Evolutionary conservation across 1,140 invertebrate genomes (phyloP).

Genomic region (Bombus waltoni): DNA sequence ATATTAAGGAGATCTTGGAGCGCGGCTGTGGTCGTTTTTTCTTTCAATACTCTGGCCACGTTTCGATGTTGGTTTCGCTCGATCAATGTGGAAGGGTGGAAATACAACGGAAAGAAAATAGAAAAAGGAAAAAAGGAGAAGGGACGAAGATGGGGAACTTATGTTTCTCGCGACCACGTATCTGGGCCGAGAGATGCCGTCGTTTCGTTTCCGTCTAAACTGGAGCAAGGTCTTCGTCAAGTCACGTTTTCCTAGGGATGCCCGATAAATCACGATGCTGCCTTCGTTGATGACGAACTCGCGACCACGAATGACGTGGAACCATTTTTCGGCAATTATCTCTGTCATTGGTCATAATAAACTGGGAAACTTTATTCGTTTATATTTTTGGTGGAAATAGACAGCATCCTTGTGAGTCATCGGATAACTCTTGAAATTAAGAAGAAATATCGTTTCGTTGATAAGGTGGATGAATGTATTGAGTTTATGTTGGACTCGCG

Average conservation of each 20-base stretch:
- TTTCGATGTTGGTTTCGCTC: background rate
- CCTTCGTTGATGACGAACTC: slow-evolving; percentile 5
- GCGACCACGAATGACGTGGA: background rate
- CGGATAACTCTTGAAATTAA: background rate
- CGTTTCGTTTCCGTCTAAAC: slow-evolving; percentile 59
- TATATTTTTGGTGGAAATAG: background rate
- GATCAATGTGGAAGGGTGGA: slow-evolving; percentile 28
- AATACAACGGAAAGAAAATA: slow-evolving; percentile 37
- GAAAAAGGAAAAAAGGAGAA: slow-evolving; percentile 3
- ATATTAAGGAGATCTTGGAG: slow-evolving; percentile 3
- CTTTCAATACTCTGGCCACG: background rate
- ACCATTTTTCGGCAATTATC: slow-evolving; percentile 9
- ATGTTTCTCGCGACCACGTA: slow-evolving; percentile 43
- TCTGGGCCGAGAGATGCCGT: slow-evolving; percentile 60
- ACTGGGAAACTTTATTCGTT: background rate
- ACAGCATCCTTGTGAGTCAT: background rate
- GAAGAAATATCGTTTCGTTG: background rate
- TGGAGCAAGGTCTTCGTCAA: slow-evolving; percentile 64
- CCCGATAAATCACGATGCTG: slow-evolving; percentile 25
- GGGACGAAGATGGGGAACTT: slow-evolving; percentile 15
- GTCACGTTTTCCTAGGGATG: slow-evolving; percentile 58
- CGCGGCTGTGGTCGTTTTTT: background rate
- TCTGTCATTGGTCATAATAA: background rate
- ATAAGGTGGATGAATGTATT: background rate
- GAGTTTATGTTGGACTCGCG: background rate